A percentile compares a stretch with the other conserved stretches of the same genome.
phyloP scores from a whole-genome alignment of 35 echinoderm and acorn worm genomes.

The Stichopus chloronotus region DNA sequence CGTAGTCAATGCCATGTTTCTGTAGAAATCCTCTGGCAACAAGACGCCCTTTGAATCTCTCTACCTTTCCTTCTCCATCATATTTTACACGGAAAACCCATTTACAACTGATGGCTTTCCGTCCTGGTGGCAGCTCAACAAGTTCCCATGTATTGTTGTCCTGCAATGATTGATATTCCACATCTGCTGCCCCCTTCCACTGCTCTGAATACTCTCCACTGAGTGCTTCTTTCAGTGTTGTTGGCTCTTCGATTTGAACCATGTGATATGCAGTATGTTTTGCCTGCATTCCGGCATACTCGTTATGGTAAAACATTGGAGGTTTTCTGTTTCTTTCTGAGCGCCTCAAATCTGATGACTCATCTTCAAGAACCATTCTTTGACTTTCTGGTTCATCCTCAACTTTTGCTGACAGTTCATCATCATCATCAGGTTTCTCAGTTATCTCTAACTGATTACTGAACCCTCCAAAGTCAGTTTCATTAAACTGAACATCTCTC shows the following conservation, averaged over 20 bases:
- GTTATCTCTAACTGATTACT: neutral
- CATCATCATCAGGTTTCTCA: neutral
- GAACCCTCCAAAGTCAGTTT: neutral
- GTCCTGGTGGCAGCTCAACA: conserved; percentile 30
- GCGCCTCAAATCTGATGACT: neutral
- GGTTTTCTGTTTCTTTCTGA: conserved; percentile 34
- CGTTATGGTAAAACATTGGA: conserved; percentile 30
- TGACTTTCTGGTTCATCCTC: conserved; percentile 10
- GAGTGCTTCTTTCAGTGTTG: conserved; percentile 28
- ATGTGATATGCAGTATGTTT: conserved; percentile 36
- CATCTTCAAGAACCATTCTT: neutral
- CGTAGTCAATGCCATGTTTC: neutral
- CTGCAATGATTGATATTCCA: neutral
- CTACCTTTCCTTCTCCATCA: conserved; percentile 30
- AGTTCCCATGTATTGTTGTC: conserved; percentile 37
- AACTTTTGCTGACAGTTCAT: neutral
- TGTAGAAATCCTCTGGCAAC: conserved; percentile 22
- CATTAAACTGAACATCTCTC: neutral
- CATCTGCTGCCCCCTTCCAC: conserved; percentile 27
- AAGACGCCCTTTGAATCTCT: conserved; percentile 6
- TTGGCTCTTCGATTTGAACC: conserved; percentile 14
- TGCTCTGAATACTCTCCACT: conserved; percentile 7
- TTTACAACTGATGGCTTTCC: conserved; percentile 36
- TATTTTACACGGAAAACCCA: conserved; percentile 36
- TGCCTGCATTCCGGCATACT: conserved; percentile 23